Evolutionary conservation across 2,888 invertebrate genomes (phyloP), one percentile per base, ranked within the genome.

Genomic region (Ctenicera cuprea): DNA sequence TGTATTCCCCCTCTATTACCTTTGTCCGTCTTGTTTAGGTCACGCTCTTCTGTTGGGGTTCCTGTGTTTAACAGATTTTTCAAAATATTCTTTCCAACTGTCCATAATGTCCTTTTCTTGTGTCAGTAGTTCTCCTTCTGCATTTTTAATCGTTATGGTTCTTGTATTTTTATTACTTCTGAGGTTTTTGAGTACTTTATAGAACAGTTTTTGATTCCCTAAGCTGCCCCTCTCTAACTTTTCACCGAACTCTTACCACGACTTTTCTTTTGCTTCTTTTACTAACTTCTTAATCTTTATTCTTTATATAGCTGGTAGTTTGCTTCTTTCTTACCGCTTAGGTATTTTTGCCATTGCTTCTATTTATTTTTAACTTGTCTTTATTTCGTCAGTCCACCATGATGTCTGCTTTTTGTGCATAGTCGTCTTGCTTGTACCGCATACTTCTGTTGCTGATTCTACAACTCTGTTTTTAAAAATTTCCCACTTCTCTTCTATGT

Each of bases 391-490:
- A 12, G 43, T 41, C 43, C 43, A 41, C 48, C 48, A 48, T 48
- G 48, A n/a, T 48, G 48, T 48, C 8, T 48, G 9, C n/a, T 48
- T 48, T n/a, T 48, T 48, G 8, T 48, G 16, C n/a, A 16, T 18
- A 48, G n/a, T 16, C n/a, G 8, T 16, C 18, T n/a, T 48, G n/a
- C 48, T 18, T 48, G 48, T 48, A 1, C 16, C 48, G 9, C 48
- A 48, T 20, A 48, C 48, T 48, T 16, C 18, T 48, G 7, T 48
- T 16, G 48, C 48, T 48, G 48, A 48, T 48, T 48, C 43, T 41
- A 41, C 7, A 3, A 41, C 3, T 3, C 43, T 41, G 43, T 41
- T n/a, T 41, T 41, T 41, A 41, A 41, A 41, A n/a, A 41, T 41
- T 41, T 41, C 9, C 43, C 43, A 41, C 14, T 41, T 41, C 14